Base-by-base conservation (phyloP, 2,888 invertebrate genomes). In the Stenurella melanura region DNA sequence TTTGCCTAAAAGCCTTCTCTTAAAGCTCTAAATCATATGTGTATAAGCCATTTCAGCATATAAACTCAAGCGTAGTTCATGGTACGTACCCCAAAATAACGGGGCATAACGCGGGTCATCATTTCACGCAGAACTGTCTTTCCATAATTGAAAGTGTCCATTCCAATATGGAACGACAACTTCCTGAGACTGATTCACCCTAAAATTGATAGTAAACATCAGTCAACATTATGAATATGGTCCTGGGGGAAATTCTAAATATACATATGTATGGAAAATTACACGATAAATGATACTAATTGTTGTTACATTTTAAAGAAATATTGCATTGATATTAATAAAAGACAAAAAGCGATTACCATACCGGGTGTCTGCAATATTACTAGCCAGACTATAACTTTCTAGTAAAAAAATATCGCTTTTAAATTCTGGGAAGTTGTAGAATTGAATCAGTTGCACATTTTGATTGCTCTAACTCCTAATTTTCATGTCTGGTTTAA, bases 81-180 rank as follows among this genome's bases (percentile, higher is more conserved):
- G 19, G 57, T 81, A 87, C 87, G 75, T 87, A 87, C 87, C 86
- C 87, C 86, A 84, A 87, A 82, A 82, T 84, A 81, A 79, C 86
- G 85, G 85, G 87, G 87, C 77, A 87, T 85, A 68, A 87, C 85
- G 78, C 87, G 87, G 64, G 85, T 83, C 86, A 87, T 86, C 84
- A 87, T 84, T 81, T 87, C 87, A 83, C 86, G 86, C 79, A 87
- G 83, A 77, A 87, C 77, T 73, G 85, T 86, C 82, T 87, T 87
- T 81, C 87, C 87, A 87, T 87, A 87, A 85, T 85, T 86, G 78
- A 87, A 81, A 75, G 84, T 83, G 82, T 87, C 87, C 87, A 87
- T 87, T 83, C 85, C 84, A 83, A 81, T 68, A 79, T 82, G 83
- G 83, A 84, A 85, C 79, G 76, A 80, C 76, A 77, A 81, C 75